A percentile compares a stretch with the other conserved stretches of the same genome.
These are phyloP conservation scores for Monochamus saltuarius DNA, from an alignment of 1,140 invertebrate genomes.

Conservation along the genomic window DNA sequence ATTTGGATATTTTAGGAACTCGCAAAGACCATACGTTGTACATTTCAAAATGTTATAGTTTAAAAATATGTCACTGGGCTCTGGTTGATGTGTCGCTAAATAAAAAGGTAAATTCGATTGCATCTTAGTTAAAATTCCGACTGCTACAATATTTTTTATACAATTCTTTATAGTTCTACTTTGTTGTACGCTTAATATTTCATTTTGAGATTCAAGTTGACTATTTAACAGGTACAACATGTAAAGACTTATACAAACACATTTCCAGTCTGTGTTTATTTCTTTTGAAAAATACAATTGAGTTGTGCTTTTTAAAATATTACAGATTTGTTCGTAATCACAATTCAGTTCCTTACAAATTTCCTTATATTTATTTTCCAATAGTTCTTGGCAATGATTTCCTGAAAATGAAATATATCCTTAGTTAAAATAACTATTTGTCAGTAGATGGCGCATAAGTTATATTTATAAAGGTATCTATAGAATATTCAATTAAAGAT, in stretches of 20 bases:
- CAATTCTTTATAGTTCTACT: constrained; percentile 56
- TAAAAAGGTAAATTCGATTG: constrained; percentile 65
- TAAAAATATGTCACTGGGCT: constrained; percentile 40
- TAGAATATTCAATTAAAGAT: too few species aligned
- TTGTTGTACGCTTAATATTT: constrained; percentile 61
- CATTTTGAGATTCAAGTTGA: constrained; percentile 38
- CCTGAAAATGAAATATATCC: not conserved
- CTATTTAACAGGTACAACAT: constrained; percentile 45
- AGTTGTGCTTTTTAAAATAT: not conserved
- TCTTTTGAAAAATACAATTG: constrained; percentile 6
- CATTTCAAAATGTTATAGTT: constrained; percentile 43
- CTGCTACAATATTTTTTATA: constrained; percentile 61
- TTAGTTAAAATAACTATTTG: too few species aligned
- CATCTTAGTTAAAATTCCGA: constrained; percentile 67
- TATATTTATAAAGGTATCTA: too few species aligned
- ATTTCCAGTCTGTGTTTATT: constrained; percentile 38
- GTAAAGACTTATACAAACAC: constrained; percentile 49
- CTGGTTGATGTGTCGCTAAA: constrained; percentile 46
- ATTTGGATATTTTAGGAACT: constrained; percentile 31
- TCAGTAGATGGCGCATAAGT: too few species aligned
- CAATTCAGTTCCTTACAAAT: not conserved
- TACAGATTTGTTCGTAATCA: not conserved
- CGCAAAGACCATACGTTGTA: constrained; percentile 45
- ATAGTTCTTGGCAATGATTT: not conserved
- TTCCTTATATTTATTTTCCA: not conserved